Evolutionary conservation across 2,888 invertebrate genomes (phyloP).

Genomic region (Clanis bilineata): DNA sequence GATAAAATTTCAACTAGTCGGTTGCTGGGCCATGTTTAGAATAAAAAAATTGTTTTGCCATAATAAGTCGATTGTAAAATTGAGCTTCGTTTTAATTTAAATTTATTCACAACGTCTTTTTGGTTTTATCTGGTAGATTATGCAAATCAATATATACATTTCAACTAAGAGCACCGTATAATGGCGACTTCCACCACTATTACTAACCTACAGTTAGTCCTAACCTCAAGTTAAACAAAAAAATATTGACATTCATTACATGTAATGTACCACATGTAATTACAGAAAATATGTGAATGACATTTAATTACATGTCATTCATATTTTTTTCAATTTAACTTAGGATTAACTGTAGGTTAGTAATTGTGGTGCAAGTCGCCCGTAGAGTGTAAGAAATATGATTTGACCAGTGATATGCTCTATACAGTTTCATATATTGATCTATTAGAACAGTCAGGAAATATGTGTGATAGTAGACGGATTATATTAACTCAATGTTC

Average conservation of each 20-base stretch:
- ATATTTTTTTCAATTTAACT: too few species aligned
- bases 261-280: too few species aligned
- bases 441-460: not conserved
- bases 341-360: too few species aligned
- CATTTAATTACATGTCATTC: too few species aligned
- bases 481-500: conserved; percentile 39
- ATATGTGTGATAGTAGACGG: not conserved
- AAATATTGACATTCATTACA: too few species aligned
- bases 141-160: too few species aligned
- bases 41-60: not conserved
- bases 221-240: too few species aligned
- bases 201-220: too few species aligned
- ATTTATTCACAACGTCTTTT: not conserved
- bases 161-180: too few species aligned
- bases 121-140: not conserved
- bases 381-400: not conserved
- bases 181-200: too few species aligned
- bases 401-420: not conserved
- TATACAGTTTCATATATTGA: not conserved
- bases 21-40: not conserved
- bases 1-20: not conserved
- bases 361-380: too few species aligned
- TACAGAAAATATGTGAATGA: too few species aligned
- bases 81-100: not conserved
- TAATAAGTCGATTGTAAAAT: not conserved